These are phyloP conservation scores for Parazoanthus atlanticus DNA, from an alignment of 92 coral and sea anemone species.

Conservation along the genomic window DNA sequence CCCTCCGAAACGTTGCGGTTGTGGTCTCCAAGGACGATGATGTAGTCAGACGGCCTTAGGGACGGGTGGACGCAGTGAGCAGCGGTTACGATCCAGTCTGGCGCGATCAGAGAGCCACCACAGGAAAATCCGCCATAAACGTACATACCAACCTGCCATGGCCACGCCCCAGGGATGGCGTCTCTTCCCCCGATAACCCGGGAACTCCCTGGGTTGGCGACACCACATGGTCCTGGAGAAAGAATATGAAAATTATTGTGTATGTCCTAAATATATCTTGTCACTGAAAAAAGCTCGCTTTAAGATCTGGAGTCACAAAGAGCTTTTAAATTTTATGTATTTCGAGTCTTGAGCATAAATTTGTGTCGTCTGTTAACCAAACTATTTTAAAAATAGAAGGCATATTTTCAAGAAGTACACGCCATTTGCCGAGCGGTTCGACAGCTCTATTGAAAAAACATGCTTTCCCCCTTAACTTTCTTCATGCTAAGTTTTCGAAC, in stretches of 20 bases:
- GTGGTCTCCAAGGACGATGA: constrained; percentile 50
- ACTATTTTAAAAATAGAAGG: no score
- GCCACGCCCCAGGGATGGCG: constrained; percentile 40
- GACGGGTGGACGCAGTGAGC: constrained; percentile 34
- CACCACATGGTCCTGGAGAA: constrained; percentile 20
- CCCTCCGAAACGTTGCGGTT: constrained; percentile 45
- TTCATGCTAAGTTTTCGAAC: no score
- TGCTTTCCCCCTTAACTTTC: no score
- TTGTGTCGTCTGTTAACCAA: no score
- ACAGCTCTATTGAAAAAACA: no score
- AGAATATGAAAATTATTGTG: background rate
- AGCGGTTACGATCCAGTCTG: constrained; percentile 57
- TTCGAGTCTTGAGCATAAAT: no score
- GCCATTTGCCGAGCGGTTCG: no score
- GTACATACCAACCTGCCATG: constrained; percentile 30
- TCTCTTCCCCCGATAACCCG: constrained; percentile 39
- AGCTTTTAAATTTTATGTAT: no score
- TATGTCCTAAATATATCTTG: background rate
- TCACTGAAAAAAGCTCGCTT: no score
- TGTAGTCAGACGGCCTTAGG: constrained; percentile 21
- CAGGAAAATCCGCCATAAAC: constrained; percentile 26
- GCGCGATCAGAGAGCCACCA: constrained; percentile 45
- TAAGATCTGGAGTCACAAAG: no score
- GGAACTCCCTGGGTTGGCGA: background rate
- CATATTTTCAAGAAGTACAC: no score